Conservation (phyloP, 2,888 invertebrate genomes). For the Synergus umbraculus region DNA sequence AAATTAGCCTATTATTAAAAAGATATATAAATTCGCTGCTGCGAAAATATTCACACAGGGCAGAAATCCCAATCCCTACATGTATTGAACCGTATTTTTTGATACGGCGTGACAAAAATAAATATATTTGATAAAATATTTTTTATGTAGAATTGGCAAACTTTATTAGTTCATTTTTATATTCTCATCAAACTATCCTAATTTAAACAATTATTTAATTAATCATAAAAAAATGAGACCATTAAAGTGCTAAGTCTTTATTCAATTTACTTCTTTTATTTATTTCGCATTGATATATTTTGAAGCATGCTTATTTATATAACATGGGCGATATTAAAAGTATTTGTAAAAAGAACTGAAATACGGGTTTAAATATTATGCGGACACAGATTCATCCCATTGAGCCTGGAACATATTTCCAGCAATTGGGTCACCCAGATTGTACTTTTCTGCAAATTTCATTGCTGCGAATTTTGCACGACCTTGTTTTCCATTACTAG, state of each 20-base stretch:
- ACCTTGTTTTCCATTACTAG: conserved; percentile 79
- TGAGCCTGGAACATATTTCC: conserved; percentile 93
- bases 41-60: too few relatives aligned
- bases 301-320: not conserved
- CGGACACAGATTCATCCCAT: conserved; percentile 93
- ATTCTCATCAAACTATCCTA: not conserved
- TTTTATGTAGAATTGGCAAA: too few relatives aligned
- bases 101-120: too few relatives aligned
- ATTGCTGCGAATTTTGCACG: conserved; percentile 83
- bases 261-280: not conserved
- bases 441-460: conserved; percentile 89
- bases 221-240: not conserved
- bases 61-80: too few relatives aligned
- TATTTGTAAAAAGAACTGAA: not conserved
- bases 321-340: not conserved
- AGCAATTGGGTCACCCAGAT: conserved; percentile 88
- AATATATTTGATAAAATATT: too few relatives aligned
- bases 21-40: not conserved
- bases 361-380: conserved; percentile 80
- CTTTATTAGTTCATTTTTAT: too few relatives aligned
- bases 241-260: not conserved
- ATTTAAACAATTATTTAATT: too few relatives aligned
- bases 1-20: not conserved
- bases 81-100: too few relatives aligned
- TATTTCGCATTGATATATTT: not conserved